Evolutionary conservation across 1,140 invertebrate species (phyloP), one percentile per base, ranked within the genome.

Genomic region (Cyrtorhinus lividipennis): DNA sequence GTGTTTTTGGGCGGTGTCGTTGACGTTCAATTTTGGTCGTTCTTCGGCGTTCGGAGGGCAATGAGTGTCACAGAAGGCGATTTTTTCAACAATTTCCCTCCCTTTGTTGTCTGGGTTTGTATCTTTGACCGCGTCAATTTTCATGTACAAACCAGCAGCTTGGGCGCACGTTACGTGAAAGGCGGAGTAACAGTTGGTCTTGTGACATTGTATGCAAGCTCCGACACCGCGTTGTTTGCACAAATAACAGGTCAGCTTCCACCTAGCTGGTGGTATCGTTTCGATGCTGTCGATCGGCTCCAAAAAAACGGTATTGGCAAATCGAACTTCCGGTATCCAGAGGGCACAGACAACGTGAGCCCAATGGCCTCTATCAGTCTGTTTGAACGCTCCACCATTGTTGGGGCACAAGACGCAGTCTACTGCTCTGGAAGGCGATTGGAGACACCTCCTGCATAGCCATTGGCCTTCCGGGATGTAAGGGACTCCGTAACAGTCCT

Each of bases 391-490:
- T 62, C 96, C 96, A 59, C 94, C 94, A 70, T 92, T 90, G 73
- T 98, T 98, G 0, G 96, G 95, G 77, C 96, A 99, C 2, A 99
- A 77, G 24, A 91, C 91, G 79, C 96, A 99, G 72, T 96, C 92
- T 0, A 98, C 95, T 10, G 93, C 87, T 62, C 91, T 76, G 1
- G 93, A 97, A 3, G 96, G 95, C 59, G 93, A 97, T 70, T 98
- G 92, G 2, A 98, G 75, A 75, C 96, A 99, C 26, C 83, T 72
- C 18, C 70, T 70, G 75, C 96, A 99, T 15, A 98, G 75, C 96
- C 96, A 99, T 72, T 98, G 95, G 20, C 95, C 95, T 74, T 98
- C 95, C 0, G 96, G 96, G 70, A 99, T 98, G 71, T 98, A 98
- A 18, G 95, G 95, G 5, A 97, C 95, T 57, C 96, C 96, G 75